Base-by-base conservation (phyloP, 37 sponge, comb jelly and placozoan species). In the Oopsacas minuta region DNA sequence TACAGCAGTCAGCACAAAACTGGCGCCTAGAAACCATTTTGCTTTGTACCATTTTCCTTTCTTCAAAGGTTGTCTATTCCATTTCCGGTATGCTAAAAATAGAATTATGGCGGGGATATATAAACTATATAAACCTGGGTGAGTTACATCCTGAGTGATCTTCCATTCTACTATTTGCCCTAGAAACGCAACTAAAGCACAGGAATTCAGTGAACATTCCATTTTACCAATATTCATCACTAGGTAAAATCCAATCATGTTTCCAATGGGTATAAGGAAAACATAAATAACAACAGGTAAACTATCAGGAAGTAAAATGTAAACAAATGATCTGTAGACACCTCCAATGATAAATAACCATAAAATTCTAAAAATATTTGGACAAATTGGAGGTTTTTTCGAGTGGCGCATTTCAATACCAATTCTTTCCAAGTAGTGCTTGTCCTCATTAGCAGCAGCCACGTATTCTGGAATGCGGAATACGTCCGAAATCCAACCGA, bases 401-500 rank as follows among this genome's bases (percentile, higher is more conserved):
- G 53, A 37, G n/a, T 86, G 81, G 0, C 38, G 52, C 3, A 82
- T 38, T 32, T 86, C 86, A 20, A 81, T 39, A 1, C 28, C 36
- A 23, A 81, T 39, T n/a, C 38, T 51, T 1, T 87, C 83, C 35
- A 86, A 0, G 61, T 86, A 89, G 20, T 36, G 86, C 30, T 25
- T 23, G 20, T 91, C 86, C 1, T 86, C 84, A 37, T 89, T 95
- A 0, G 93, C 86, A 22, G 91, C 96, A 1, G 82, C 87, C 35
- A 91, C 90, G 53, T 93, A 96, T 0, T 83, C 38, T 23, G 91
- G 92, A 8, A 96, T 87, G 34, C 88, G 52, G 23, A 81, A 90
- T 36, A 93, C 83, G 75, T 96, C 96, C 22, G 88, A 28, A 8
- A 93, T 23, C 87, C 88, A 90, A 15, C 96, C 96, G 0, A 91